Evolutionary conservation across 1,140 invertebrate species (phyloP).

Genomic region (Piezodorus guildinii): DNA sequence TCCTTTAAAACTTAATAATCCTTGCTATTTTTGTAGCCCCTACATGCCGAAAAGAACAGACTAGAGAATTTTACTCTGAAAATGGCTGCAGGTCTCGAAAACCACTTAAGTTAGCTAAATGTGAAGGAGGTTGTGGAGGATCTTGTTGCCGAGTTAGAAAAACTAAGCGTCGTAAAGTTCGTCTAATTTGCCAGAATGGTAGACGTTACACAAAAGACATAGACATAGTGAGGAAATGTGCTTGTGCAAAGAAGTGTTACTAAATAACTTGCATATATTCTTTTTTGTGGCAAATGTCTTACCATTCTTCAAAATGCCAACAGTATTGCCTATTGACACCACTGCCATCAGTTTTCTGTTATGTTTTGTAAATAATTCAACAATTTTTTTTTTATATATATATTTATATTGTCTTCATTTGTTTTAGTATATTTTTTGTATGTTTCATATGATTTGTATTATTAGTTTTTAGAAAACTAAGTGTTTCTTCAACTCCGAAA

Average conservation of each 20-base stretch:
- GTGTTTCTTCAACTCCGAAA: neutral
- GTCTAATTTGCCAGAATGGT: constrained; percentile 83
- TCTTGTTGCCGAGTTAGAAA: constrained; percentile 79
- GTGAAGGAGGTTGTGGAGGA: constrained; percentile 55
- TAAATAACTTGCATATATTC: constrained; percentile 34
- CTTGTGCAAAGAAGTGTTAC: constrained; percentile 73
- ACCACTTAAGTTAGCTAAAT: constrained; percentile 79
- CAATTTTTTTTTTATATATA: neutral
- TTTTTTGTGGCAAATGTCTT: constrained; percentile 10
- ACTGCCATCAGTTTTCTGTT: constrained; percentile 3
- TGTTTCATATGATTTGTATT: neutral
- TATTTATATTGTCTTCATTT: constrained; percentile 6
- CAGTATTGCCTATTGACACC: constrained; percentile 12
- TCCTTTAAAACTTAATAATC: neutral
- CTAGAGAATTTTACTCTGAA: constrained; percentile 78
- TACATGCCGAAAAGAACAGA: constrained; percentile 78
- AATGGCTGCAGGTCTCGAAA: constrained; percentile 78
- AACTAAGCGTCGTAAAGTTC: constrained; percentile 84
- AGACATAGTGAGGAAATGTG: constrained; percentile 89
- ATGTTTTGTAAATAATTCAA: constrained; percentile 6
- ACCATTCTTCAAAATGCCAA: constrained; percentile 12
- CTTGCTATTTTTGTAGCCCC: constrained; percentile 39
- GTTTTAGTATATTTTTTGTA: neutral
- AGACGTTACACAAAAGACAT: constrained; percentile 89
- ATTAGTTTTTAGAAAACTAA: too few species aligned